phyloP scores from a whole-genome alignment of 2,797 vertebrate genomes.

The Sternarchorhynchus goeldii region DNA sequence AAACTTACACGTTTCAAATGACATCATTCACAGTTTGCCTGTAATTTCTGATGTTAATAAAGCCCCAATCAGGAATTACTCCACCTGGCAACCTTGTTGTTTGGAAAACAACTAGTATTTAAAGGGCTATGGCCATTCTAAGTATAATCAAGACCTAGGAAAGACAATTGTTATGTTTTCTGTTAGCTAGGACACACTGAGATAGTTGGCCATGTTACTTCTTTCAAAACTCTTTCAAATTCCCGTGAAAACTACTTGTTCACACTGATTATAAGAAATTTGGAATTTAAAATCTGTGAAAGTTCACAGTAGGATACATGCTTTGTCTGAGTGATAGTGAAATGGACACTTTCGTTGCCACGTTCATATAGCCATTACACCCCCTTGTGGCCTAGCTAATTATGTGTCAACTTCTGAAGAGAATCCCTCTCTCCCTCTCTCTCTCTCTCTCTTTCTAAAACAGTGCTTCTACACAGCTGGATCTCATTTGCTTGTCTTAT shows the following conservation, averaged over 20 bases:
- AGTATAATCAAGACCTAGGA: neutral
- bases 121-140: neutral
- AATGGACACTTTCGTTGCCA: constrained; percentile 21
- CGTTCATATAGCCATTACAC: constrained; percentile 36
- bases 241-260: neutral
- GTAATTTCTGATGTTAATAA: constrained; percentile 38
- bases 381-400: constrained; percentile 45
- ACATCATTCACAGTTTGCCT: constrained; percentile 53
- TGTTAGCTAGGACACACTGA: neutral
- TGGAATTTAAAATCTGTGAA: neutral
- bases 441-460: constrained; percentile 70
- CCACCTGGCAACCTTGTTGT: neutral
- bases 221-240: neutral
- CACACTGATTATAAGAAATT: neutral
- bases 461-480: constrained; percentile 76
- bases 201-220: neutral
- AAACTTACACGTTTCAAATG: constrained; percentile 44
- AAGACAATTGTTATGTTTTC: neutral
- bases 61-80: constrained; percentile 9
- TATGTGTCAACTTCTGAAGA: constrained; percentile 15
- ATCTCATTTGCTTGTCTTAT: constrained; percentile 62
- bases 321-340: constrained; percentile 20
- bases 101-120: neutral
- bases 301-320: constrained; percentile 12
- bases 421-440: constrained; percentile 55